phyloP scores from a whole-genome alignment of 2,888 invertebrate species.

The Drosophila stalkeri region DNA sequence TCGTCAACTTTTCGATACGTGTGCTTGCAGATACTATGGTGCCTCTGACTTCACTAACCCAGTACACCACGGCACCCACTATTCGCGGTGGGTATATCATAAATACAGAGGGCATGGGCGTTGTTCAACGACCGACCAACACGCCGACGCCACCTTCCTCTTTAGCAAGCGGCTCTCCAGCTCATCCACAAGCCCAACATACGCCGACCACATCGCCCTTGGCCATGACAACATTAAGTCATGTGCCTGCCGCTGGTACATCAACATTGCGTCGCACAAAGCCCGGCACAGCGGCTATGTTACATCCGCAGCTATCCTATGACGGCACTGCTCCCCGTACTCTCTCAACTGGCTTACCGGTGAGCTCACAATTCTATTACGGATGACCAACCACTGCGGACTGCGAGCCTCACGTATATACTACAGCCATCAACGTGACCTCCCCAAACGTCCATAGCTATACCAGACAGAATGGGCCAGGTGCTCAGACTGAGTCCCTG shows the following conservation, averaged over 20 bases:
- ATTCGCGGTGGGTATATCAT: constrained; percentile 83
- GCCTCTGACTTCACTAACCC: constrained; percentile 83
- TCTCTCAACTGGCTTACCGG: constrained; percentile 84
- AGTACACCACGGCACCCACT: constrained; percentile 84
- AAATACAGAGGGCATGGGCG: constrained; percentile 79
- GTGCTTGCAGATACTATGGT: constrained; percentile 77
- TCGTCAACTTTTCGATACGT: constrained; percentile 6
- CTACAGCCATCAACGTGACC: constrained; percentile 39
- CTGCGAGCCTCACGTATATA: constrained; percentile 64
- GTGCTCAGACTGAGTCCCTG: constrained; percentile 16
- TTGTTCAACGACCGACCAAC: constrained; percentile 79
- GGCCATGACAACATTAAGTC: constrained; percentile 54
- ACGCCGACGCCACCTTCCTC: constrained; percentile 78
- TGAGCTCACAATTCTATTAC: constrained; percentile 84
- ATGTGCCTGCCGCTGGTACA: constrained; percentile 47
- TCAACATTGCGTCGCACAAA: constrained; percentile 71
- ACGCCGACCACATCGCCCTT: constrained; percentile 47
- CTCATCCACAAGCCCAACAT: constrained; percentile 55
- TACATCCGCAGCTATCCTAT: constrained; percentile 81
- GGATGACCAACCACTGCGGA: constrained; percentile 83
- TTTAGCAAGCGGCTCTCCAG: constrained; percentile 57
- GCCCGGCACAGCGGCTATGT: constrained; percentile 56
- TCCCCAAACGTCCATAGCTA: constrained; percentile 31
- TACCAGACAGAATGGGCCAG: constrained; percentile 31
- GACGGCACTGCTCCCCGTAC: constrained; percentile 85